Conservation (phyloP, 2,797 vertebrate species). For the Sebastes steindachneri region DNA sequence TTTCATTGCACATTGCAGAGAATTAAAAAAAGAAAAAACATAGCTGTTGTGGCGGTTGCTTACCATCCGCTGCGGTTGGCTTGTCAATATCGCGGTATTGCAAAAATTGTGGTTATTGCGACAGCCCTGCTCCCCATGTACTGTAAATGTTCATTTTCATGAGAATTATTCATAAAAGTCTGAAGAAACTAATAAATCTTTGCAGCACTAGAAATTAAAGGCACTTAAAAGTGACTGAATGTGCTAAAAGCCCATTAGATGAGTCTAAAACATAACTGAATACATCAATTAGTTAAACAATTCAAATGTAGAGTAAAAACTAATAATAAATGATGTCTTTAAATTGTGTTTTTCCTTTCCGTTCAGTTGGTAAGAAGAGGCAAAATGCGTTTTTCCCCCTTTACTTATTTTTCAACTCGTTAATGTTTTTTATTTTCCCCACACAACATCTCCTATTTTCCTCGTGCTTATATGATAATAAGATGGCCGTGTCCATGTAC, state of each 20-base stretch:
- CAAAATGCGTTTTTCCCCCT: too few relatives aligned
- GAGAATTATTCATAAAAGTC: not conserved
- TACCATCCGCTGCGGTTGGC: too few relatives aligned
- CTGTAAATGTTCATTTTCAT: not conserved
- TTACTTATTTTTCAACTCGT: too few relatives aligned
- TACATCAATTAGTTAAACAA: not conserved
- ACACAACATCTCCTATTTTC: not conserved
- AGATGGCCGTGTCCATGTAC: not conserved
- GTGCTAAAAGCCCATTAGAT: too few relatives aligned
- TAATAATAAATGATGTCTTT: too few relatives aligned
- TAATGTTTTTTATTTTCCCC: not conserved
- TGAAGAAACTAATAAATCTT: not conserved
- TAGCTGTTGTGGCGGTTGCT: too few relatives aligned
- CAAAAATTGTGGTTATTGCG: too few relatives aligned
- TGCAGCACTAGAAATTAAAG: not conserved
- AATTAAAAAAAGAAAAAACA: too few relatives aligned
- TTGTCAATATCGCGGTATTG: too few relatives aligned
- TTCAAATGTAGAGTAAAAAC: not conserved
- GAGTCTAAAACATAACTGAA: not conserved
- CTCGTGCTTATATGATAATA: not conserved
- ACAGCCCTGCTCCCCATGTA: not conserved
- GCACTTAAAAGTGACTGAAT: slow-evolving; percentile 14
- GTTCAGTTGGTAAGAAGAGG: too few relatives aligned
- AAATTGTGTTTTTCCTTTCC: too few relatives aligned
- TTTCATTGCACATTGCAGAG: too few relatives aligned